Evolutionary conservation across 2,113 vertebrate species (phyloP), one percentile per base, ranked within the genome.

Genomic region (Percina caprodes): DNA sequence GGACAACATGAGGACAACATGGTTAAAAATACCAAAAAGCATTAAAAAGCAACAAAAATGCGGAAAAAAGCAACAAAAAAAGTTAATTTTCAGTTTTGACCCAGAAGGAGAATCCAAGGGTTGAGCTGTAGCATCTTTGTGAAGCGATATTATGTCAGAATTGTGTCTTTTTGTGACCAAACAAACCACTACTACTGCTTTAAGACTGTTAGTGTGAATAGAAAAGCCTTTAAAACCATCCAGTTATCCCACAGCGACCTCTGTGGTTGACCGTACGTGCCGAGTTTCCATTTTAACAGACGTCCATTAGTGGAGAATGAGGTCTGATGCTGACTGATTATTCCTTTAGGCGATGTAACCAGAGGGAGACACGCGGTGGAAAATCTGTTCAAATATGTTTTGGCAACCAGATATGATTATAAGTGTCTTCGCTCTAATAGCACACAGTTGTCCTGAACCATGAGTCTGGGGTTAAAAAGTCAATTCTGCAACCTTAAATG

Each of bases 401-500:
- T 80, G 76, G 87, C 63, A 77, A 58, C 45, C 19, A 39, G 42
- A 39, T 26, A 24, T 26, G 54, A 35, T 73, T 67, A 49, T 35
- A 52, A 8, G 55, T n/a, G 69, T 70, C 80, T 81, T 78, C 33
- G 23, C 74, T 72, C 26, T 69, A 35, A 70, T 19, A 61, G 52
- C 7, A 33, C 33, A 60, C 24, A 51, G 23, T 82, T 42, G 30
- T 58, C 52, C 51, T 62, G 39, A 70, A 52, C 69, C 26, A 60
- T 81, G 49, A 42, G 51, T 21, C 61, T 76, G 78, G 66, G 69
- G 78, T 69, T 51, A 26, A 56, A 18, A 66, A 79, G 77, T 58
- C 66, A 65, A 89, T 63, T 49, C 73, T 73, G 67, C 79, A n/a
- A 86, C 79, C 70, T 76, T 19, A 33, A 86, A 54, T 61, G 46